These are phyloP conservation scores for Sebastes goodei DNA, from an alignment of 2,797 vertebrate genomes.

Conservation along the genomic window DNA sequence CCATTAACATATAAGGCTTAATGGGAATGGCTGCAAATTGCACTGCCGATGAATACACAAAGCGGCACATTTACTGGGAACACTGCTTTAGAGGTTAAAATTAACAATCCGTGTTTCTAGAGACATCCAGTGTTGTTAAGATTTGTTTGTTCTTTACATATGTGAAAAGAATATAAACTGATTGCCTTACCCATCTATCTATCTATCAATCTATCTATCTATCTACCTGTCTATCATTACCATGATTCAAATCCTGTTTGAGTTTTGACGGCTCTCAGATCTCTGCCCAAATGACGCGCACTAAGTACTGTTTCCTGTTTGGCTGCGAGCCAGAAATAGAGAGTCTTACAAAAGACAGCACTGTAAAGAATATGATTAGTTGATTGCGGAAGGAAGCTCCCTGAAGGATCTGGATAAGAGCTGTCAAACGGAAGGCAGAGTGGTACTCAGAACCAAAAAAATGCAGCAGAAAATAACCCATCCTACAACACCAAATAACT, in stretches of 20 bases:
- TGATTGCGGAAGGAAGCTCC: conserved; percentile 50
- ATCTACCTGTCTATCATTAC: background rate
- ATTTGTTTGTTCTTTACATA: background rate
- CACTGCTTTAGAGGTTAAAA: conserved; percentile 25
- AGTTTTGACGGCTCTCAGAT: conserved; percentile 1
- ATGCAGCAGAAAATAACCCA: background rate
- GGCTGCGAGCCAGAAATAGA: conserved; percentile 14
- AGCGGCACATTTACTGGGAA: conserved; percentile 23
- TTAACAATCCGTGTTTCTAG: conserved; percentile 1
- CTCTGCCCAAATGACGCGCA: background rate
- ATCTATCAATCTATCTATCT: background rate
- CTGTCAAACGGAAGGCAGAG: conserved; percentile 31
- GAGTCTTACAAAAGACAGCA: conserved; percentile 9
- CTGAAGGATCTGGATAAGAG: conserved; percentile 41
- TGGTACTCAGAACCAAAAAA: conserved; percentile 19
- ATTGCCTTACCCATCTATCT: background rate
- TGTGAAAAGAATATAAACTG: conserved; percentile 17
- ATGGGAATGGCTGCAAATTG: conserved; percentile 54
- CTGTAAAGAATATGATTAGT: conserved; percentile 50
- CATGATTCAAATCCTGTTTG: background rate
- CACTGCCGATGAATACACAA: conserved; percentile 38
- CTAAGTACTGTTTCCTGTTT: conserved; percentile 16
- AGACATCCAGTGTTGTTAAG: background rate
- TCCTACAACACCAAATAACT: conserved; percentile 15
- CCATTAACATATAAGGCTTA: conserved; percentile 74